phyloP scores from a whole-genome alignment of 2,797 vertebrate species.

The Periparus ater region DNA sequence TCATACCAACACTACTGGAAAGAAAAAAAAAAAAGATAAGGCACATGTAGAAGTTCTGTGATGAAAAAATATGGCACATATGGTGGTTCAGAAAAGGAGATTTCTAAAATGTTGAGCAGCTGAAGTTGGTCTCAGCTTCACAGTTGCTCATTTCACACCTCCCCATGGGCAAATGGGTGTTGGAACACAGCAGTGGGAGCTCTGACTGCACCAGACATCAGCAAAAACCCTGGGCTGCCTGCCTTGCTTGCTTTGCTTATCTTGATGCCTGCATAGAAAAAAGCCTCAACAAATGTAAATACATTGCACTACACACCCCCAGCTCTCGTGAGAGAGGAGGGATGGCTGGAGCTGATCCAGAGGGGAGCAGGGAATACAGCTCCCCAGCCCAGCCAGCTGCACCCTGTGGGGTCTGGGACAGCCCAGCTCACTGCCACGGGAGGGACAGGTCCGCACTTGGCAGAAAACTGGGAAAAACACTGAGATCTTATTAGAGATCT shows the following conservation, averaged over 20 bases:
- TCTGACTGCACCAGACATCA: neutral
- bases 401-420: neutral
- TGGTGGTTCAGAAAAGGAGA: neutral
- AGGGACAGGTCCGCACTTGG: neutral
- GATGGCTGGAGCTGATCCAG: neutral
- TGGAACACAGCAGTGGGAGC: neutral
- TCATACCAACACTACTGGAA: neutral
- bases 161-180: neutral
- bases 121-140: neutral
- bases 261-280: neutral
- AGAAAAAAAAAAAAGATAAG: neutral
- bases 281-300: neutral
- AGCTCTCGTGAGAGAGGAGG: neutral
- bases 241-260: neutral
- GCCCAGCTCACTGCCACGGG: rapidly evolving
- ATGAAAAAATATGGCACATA: neutral
- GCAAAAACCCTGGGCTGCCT: neutral
- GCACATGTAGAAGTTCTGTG: neutral
- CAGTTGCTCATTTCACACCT: neutral
- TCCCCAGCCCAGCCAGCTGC: neutral
- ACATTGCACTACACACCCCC: no score
- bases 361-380: neutral
- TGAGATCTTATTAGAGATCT: neutral
- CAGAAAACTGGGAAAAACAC: neutral
- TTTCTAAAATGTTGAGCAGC: neutral